A percentile compares a stretch with the other conserved stretches of the same genome.
phyloP scores from a whole-genome alignment of 2,797 vertebrate species.

The Carduelis carduelis region DNA sequence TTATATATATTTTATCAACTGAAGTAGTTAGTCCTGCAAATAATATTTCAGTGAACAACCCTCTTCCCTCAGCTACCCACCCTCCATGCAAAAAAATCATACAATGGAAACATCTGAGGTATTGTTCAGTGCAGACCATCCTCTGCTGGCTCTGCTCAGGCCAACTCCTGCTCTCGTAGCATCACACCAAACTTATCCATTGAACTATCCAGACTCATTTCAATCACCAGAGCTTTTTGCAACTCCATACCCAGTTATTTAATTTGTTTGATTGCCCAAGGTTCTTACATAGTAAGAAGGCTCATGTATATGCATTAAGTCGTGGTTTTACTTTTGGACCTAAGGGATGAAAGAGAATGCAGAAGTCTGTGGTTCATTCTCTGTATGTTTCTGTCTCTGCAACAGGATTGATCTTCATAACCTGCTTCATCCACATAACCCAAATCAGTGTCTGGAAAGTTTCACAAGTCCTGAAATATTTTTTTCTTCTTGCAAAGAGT shows the following conservation, averaged over 20 bases:
- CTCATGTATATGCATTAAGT: neutral
- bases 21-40: neutral
- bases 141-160: neutral
- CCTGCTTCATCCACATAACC: neutral
- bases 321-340: neutral
- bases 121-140: neutral
- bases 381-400: neutral
- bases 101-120: neutral
- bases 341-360: neutral
- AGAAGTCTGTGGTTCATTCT: neutral
- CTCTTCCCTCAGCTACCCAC: neutral
- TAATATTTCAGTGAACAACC: neutral
- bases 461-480: neutral
- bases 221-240: neutral
- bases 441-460: neutral
- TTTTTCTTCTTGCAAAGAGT: neutral
- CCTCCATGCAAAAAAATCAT: neutral
- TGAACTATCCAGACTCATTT: neutral
- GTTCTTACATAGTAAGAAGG: neutral
- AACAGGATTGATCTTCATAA: neutral
- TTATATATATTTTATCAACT: neutral
- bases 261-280: neutral
- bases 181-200: neutral
- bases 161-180: neutral
- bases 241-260: neutral